A percentile compares a stretch with the other conserved stretches of the same genome.
These are phyloP conservation scores for Sarotherodon lohbergeri DNA, from an alignment of 2,113 vertebrate genomes.

Conservation along the genomic window DNA sequence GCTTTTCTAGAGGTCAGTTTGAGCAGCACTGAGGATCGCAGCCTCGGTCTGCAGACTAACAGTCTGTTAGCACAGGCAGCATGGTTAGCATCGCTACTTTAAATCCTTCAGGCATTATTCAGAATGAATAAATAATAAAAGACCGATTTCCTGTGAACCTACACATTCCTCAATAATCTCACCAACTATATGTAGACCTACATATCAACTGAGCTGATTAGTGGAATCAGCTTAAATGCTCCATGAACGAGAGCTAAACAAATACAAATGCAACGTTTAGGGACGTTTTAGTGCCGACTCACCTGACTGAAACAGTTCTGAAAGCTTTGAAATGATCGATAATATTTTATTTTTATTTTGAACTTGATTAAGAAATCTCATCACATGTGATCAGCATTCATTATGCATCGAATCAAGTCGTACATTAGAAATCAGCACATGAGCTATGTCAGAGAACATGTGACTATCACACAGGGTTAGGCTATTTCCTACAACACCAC, in stretches of 20 bases:
- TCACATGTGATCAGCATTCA: not conserved
- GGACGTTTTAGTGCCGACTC: not conserved
- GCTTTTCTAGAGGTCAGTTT: not conserved
- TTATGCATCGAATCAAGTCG: fast-evolving
- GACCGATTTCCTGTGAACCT: not conserved
- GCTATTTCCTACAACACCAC: not conserved
- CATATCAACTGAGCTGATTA: not conserved
- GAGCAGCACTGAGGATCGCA: not conserved
- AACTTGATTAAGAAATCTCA: not conserved
- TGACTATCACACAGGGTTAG: not conserved
- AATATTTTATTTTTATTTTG: not conserved
- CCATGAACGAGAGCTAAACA: not conserved
- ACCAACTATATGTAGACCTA: not conserved
- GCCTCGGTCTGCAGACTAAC: not conserved
- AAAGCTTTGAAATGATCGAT: not conserved
- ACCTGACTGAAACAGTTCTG: not conserved
- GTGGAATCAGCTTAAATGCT: not conserved
- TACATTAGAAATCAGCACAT: not conserved
- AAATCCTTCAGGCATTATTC: not conserved
- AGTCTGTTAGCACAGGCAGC: not conserved
- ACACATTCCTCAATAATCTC: not conserved
- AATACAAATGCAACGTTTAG: not conserved
- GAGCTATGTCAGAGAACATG: not conserved
- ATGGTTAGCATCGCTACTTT: not conserved
- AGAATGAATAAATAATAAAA: not conserved